Conservation (phyloP, 1,140 invertebrate genomes). For the Antheraea pernyi region DNA sequence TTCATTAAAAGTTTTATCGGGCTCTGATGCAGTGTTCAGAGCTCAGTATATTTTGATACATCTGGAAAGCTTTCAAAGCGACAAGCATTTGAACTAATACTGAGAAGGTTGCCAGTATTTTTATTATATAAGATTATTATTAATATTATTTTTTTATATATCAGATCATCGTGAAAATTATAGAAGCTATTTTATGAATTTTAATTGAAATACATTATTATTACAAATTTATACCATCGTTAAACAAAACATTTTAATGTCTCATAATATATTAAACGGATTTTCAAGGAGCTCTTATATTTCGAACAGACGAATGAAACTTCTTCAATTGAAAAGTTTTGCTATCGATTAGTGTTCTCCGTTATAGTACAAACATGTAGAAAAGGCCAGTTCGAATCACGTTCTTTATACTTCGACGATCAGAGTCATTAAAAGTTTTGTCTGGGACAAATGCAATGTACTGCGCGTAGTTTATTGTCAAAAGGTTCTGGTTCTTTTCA, state of each 20-base stretch:
- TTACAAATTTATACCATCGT: background rate
- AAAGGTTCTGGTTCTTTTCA: constrained; percentile 26
- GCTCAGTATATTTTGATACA: background rate
- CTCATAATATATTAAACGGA: background rate
- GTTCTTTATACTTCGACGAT: constrained; percentile 31
- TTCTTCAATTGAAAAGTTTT: constrained; percentile 34
- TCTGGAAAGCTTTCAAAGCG: background rate
- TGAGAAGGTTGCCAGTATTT: constrained; percentile 8
- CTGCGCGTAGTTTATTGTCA: constrained; percentile 33
- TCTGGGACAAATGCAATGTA: constrained; percentile 39
- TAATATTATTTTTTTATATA: background rate
- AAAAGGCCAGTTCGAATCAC: constrained; percentile 21
- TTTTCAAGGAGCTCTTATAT: background rate
- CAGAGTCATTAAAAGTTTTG: constrained; percentile 51
- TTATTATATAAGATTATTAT: background rate
- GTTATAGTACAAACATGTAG: constrained; percentile 25
- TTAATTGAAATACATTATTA: no score
- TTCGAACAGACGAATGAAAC: constrained; percentile 15
- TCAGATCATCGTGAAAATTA: no score
- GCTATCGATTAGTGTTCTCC: constrained; percentile 28
- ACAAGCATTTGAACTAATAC: constrained; percentile 8
- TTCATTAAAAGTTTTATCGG: background rate
- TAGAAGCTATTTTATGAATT: no score
- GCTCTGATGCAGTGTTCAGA: background rate
- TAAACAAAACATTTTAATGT: background rate